Evolutionary conservation across 2,113 vertebrate genomes (phyloP), one percentile per base, ranked within the genome.

Genomic region (Xenotilapia longispinis): DNA sequence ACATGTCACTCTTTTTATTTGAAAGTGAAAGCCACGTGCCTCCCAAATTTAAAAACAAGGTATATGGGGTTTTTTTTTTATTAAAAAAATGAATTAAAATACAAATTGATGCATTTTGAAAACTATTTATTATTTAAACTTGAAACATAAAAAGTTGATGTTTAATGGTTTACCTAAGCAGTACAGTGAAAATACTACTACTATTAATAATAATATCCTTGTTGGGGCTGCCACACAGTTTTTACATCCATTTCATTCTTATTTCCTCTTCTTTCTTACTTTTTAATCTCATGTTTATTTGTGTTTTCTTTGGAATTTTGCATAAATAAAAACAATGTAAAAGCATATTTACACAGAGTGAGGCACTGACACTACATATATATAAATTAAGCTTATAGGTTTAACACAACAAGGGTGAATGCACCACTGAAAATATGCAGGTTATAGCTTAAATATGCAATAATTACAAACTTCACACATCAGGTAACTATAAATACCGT

Each of bases 131-230:
- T 31, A 78, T 49, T 78, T 49, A 19, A 49, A 49, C 15, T 78
- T 78, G 15, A 28, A 28, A 19, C 40, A 75, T 75, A 47, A 47
- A 47, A 75, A 49, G 70, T 49, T 31, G 4, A 12, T 19, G 9
- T 19, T 75, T 75, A 31, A 49, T 47, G 15, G 40, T 75, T 75
- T 75, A 49, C 40, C 23, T 26, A 47, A 11, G 9, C 42, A 28
- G 42, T 47, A 26, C 40, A 47, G 12, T 45, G 13, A 75, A 28
- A 68, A 31, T 78, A 47, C 4, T 45, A 68, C 15, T 75, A 36
- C 2, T 63, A 33, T 0, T 28, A 12, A 0, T 68, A 42, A 42
- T 45, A 10, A 73, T 75, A 28, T 23, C 70, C 6, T 28, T 75
- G 40, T 73, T 45, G 14, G 21, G 21, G 68, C 68, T 10, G 42